A percentile compares a stretch with the other conserved stretches of the same genome.
Conservation (phyloP, 2,797 vertebrate genomes). For the Megalops cyprinoides region DNA sequence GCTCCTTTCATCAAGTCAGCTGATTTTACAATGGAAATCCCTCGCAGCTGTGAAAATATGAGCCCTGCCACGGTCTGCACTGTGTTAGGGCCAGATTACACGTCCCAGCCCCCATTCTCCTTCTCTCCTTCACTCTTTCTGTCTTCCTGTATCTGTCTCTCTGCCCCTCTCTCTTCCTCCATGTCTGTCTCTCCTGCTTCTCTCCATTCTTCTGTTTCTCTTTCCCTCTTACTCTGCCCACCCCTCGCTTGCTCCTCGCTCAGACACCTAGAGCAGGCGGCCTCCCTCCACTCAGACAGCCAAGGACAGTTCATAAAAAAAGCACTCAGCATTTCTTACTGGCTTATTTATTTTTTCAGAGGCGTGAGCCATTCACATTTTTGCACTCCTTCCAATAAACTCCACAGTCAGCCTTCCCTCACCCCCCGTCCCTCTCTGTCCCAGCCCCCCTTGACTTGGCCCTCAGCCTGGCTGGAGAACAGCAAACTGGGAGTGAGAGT, state of each 20-base stretch:
- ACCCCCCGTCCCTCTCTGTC: too few species aligned
- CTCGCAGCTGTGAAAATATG: conserved; percentile 81
- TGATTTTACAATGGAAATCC: conserved; percentile 82
- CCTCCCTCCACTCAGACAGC: conserved; percentile 52
- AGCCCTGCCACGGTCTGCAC: conserved; percentile 62
- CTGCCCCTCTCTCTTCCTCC: not conserved
- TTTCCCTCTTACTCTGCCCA: rapidly evolving
- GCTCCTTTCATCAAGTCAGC: conserved; percentile 76
- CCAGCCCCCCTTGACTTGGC: not conserved
- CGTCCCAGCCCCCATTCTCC: conserved; percentile 36
- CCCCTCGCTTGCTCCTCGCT: conserved; percentile 16
- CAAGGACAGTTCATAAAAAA: conserved; percentile 63
- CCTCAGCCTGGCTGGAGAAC: conserved; percentile 47
- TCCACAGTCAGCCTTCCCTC: conserved; percentile 43
- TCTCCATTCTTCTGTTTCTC: not conserved
- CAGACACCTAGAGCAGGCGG: conserved; percentile 41
- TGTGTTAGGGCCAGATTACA: conserved; percentile 56
- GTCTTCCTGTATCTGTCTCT: conserved; percentile 39
- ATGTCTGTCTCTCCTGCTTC: not conserved
- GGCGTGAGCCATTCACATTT: conserved; percentile 40
- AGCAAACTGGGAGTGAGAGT: conserved; percentile 70
- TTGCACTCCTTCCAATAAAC: conserved; percentile 45
- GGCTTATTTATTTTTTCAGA: conserved; percentile 32
- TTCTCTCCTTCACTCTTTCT: conserved; percentile 20
- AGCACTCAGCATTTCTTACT: conserved; percentile 25